Evolutionary conservation across 2,113 vertebrate genomes (phyloP).

Genomic region (Ovibos moschatus): DNA sequence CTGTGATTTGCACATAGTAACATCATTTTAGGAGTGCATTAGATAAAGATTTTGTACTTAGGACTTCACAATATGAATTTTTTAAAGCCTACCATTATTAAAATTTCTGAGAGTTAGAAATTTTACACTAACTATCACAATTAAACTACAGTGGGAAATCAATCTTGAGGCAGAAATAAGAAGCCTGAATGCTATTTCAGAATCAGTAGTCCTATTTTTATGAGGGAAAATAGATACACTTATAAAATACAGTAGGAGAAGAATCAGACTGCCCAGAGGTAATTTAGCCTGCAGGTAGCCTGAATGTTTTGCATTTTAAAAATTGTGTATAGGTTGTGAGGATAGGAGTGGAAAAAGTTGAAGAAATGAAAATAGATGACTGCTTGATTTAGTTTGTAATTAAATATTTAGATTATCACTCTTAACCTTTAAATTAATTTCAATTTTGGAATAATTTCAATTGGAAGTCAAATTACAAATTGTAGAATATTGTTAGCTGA

Average conservation of each 20-base stretch:
- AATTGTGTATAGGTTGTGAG: neutral
- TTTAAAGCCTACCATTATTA: conserved; percentile 13
- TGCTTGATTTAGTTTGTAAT: neutral
- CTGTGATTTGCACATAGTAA: neutral
- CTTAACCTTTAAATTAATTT: conserved; percentile 14
- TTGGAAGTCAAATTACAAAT: neutral
- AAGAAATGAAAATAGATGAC: neutral
- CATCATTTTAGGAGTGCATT: conserved; percentile 11
- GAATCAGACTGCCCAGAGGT: neutral
- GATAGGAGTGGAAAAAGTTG: neutral
- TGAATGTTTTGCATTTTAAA: conserved; percentile 15
- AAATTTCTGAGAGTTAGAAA: conserved; percentile 1
- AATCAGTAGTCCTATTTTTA: neutral
- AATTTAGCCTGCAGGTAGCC: neutral
- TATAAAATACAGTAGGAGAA: neutral
- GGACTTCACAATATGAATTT: neutral
- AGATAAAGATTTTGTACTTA: conserved; percentile 1
- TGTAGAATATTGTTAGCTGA: neutral
- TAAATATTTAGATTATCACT: neutral
- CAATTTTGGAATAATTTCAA: neutral
- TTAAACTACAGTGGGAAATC: neutral
- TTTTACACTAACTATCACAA: neutral
- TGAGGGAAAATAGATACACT: neutral
- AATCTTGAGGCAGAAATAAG: neutral
- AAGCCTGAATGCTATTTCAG: neutral